These are phyloP conservation scores for Urosaurus nigricauda DNA, from an alignment of 2,797 vertebrate species.

Conservation along the genomic window DNA sequence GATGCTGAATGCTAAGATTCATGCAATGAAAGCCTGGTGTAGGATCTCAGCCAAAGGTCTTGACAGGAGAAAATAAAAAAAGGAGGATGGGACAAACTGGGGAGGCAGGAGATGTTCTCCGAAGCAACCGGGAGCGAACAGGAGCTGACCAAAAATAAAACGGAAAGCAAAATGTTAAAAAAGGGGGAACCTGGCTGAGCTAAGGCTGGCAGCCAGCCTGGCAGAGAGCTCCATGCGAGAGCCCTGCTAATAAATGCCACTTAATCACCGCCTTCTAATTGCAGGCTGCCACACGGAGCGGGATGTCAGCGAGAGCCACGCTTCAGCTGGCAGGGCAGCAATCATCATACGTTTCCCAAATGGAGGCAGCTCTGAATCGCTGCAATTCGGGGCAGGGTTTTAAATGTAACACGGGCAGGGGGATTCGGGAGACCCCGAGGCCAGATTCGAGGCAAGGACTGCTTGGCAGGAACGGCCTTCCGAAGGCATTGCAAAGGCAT, in stretches of 20 bases:
- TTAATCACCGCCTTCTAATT: constrained; percentile 29
- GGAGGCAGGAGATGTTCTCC: neutral
- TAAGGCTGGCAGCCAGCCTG: neutral
- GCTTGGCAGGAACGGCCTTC: neutral
- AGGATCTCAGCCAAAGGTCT: neutral
- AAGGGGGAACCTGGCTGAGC: neutral
- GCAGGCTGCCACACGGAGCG: neutral
- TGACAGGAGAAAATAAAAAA: neutral
- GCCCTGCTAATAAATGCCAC: constrained; percentile 11
- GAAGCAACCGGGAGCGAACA: neutral
- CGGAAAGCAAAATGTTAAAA: too few species aligned
- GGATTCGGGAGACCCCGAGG: neutral
- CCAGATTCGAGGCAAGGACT: neutral
- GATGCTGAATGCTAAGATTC: too few species aligned
- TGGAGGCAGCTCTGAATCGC: neutral
- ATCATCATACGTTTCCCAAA: constrained; percentile 10
- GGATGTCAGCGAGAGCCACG: constrained; percentile 9
- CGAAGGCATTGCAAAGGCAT: too few species aligned
- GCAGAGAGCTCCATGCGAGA: neutral
- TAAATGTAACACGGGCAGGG: neutral
- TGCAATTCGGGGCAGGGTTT: neutral
- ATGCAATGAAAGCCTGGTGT: neutral
- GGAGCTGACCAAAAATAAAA: too few species aligned
- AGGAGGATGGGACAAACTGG: neutral
- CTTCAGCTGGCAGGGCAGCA: neutral